Conservation (phyloP, 2,888 invertebrate genomes). For the Bellardia pandia region DNA sequence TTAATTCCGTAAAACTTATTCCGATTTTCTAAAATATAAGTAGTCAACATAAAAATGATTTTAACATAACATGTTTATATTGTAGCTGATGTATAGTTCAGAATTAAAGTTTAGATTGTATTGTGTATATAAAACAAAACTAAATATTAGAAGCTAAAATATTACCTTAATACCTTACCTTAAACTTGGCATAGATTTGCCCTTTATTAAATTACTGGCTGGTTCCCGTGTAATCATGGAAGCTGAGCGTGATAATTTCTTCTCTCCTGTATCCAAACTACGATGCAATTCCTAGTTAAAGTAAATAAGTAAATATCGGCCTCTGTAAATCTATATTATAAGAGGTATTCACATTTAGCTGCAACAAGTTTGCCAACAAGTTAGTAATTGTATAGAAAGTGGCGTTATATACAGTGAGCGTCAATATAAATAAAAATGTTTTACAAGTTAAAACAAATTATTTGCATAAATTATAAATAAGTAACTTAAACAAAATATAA, state of each 20-base stretch:
- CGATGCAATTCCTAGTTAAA: slow-evolving; percentile 89
- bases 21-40: too few species aligned
- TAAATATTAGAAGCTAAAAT: slow-evolving; percentile 16
- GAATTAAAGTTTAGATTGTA: background rate
- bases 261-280: slow-evolving; percentile 92
- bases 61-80: too few species aligned
- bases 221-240: slow-evolving; percentile 88
- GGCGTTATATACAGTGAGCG: too few species aligned
- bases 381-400: background rate
- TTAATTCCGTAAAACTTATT: too few species aligned
- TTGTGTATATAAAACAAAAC: slow-evolving; percentile 26
- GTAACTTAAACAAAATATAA: too few species aligned
- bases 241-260: slow-evolving; percentile 89
- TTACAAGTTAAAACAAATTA: too few species aligned
- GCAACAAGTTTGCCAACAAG: background rate
- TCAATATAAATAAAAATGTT: too few species aligned
- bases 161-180: slow-evolving; percentile 87
- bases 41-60: too few species aligned
- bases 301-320: slow-evolving; percentile 3
- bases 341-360: slow-evolving; percentile 4
- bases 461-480: too few species aligned
- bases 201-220: slow-evolving; percentile 92
- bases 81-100: background rate
- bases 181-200: slow-evolving; percentile 98
- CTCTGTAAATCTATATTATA: background rate